Evolutionary conservation across 2,888 invertebrate species (phyloP), one percentile per base, ranked within the genome.

Genomic region (Terebella lapidaria): DNA sequence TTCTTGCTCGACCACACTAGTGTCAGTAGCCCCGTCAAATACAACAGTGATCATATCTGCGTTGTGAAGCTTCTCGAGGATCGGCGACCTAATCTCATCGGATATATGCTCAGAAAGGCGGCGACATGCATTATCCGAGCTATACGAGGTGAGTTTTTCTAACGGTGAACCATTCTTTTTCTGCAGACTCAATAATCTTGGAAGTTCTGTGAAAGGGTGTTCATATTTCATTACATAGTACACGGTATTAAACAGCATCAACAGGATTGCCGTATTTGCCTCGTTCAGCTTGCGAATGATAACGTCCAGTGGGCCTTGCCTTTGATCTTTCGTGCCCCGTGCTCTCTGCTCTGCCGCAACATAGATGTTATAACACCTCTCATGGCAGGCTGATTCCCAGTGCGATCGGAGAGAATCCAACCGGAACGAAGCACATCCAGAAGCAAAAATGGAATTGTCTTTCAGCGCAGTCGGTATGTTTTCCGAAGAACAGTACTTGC

Each of bases 141-240:
- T n/a, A n/a, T n/a, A n/a, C n/a, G n/a, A n/a, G n/a, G n/a, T n/a
- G n/a, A n/a, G n/a, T n/a, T n/a, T n/a, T n/a, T n/a, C n/a, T n/a
- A 55, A 18, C n/a, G 30, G 35, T n/a, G 55, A 55, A n/a, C 55
- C 55, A 55, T 55, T 55, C 24, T 55, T 55, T 10, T 42, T 22
- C 42, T 55, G 55, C 42, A 55, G 35, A 42, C 42, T 55, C 15
- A 55, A n/a, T 5, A 55, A n/a, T 10, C 5, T 42, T 4, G 55
- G 55, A 24, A 35, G 42, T 4, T 18, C 18, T 4, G 20, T 55
- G 24, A 55, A 55, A 20, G 42, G 35, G 35, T 42, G 30, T 42
- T 55, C 55, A 30, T 30, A 18, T 15, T 49, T 49, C 49, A 49
- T 18, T 5, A 49, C 22, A 5, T 5, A 18, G 22, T 49, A 49